Percentiles rank a stretch among this genome's conserved stretches.
These are phyloP conservation scores for Synaphobranchus kaupii DNA, from an alignment of 2,797 vertebrate species.

Conservation along the genomic window DNA sequence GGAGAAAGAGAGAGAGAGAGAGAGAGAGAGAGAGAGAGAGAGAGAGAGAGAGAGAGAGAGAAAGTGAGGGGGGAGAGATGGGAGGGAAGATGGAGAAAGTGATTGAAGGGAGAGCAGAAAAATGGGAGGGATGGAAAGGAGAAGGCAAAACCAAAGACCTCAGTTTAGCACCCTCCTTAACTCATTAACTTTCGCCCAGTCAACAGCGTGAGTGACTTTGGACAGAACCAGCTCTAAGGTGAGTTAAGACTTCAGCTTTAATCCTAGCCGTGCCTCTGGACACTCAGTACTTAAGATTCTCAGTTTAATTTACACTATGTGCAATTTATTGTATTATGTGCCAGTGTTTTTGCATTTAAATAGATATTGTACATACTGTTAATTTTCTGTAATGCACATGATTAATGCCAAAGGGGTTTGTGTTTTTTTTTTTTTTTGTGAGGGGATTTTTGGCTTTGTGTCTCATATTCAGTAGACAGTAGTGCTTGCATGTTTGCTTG, in stretches of 20 bases:
- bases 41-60: constrained; percentile 39
- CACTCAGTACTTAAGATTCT: neutral
- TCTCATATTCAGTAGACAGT: constrained; percentile 58
- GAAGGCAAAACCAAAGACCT: constrained; percentile 45
- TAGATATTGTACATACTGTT: constrained; percentile 55
- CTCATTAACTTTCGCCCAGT: constrained; percentile 35
- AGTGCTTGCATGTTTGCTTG: constrained; percentile 62
- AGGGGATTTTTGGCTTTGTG: constrained; percentile 68
- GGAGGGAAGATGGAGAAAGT: constrained; percentile 33
- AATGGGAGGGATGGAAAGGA: constrained; percentile 31
- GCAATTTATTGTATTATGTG: neutral
- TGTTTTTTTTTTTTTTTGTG: constrained; percentile 60
- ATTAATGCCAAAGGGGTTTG: constrained; percentile 59
- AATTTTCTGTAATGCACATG: constrained; percentile 49
- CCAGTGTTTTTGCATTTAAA: constrained; percentile 32
- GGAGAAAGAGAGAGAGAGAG: constrained; percentile 56
- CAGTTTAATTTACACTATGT: neutral
- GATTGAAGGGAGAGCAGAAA: constrained; percentile 55
- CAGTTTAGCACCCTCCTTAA: constrained; percentile 40
- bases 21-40: constrained; percentile 15
- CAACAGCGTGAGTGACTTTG: constrained; percentile 7
- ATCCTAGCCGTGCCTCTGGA: neutral
- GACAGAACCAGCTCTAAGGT: constrained; percentile 41
- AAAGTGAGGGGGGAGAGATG: constrained; percentile 39
- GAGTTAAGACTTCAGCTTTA: constrained; percentile 28